phyloP scores from a whole-genome alignment of 2,113 vertebrate species.

The Cephalophus harveyi region DNA sequence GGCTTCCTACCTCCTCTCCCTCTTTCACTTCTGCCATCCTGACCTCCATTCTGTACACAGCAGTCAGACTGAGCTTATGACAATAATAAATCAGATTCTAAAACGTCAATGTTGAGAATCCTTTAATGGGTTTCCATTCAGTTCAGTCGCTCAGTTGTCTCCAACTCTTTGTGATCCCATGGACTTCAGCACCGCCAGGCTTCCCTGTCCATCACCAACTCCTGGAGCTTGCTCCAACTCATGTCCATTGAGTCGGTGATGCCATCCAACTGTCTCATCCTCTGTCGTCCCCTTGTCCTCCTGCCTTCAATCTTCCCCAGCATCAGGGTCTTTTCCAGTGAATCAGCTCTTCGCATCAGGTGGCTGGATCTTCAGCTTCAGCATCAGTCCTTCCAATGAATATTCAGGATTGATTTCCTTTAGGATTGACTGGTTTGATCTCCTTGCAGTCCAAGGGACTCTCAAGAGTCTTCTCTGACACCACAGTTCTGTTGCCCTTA shows the following conservation, averaged over 20 bases:
- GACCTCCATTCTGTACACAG: not conserved
- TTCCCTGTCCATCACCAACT: not conserved
- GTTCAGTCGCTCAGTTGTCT: not conserved
- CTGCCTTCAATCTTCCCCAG: not conserved
- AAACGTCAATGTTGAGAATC: not conserved
- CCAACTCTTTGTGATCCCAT: not conserved
- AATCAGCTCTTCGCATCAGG: not conserved
- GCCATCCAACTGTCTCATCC: not conserved
- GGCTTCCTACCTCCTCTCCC: not conserved
- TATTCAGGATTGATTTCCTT: not conserved
- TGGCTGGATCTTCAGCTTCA: not conserved
- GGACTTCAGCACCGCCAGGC: accelerated
- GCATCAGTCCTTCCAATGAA: not conserved
- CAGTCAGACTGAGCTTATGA: not conserved
- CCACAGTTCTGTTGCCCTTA: not conserved
- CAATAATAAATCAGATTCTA: not conserved
- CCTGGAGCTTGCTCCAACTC: not conserved
- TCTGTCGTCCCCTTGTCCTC: not conserved
- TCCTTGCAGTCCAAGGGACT: not conserved
- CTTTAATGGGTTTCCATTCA: not conserved
- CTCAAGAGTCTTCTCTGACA: not conserved
- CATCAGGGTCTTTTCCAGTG: not conserved
- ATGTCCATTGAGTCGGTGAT: not conserved
- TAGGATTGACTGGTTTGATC: not conserved
- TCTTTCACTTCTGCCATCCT: not conserved